These are phyloP conservation scores for Leptinotarsa juncta DNA, from an alignment of 2,888 invertebrate species.

Conservation along the genomic window DNA sequence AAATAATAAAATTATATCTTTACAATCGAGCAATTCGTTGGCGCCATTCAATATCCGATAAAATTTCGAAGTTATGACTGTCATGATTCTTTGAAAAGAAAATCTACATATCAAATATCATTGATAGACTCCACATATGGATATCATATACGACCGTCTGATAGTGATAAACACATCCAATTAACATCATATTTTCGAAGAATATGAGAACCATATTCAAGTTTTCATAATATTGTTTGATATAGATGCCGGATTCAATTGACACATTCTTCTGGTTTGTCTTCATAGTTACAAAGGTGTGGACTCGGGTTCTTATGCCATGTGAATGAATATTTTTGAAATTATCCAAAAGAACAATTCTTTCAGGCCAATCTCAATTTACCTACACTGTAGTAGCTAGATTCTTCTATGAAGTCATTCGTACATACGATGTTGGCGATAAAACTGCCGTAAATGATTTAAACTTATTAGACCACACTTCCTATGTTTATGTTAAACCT, in stretches of 20 bases:
- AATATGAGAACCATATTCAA: neutral
- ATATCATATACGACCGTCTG: neutral
- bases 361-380: no score
- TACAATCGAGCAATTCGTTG: conserved; percentile 21
- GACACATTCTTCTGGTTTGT: neutral
- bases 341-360: no score
- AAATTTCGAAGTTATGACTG: conserved; percentile 13
- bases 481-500: no score
- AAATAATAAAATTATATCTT: conserved; percentile 24
- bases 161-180: conserved; percentile 8
- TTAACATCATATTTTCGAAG: neutral
- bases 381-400: no score
- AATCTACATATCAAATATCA: conserved; percentile 14
- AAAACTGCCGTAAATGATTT: no score
- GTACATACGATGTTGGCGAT: no score
- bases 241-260: neutral
- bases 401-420: no score
- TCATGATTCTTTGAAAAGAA: conserved; percentile 10
- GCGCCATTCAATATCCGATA: conserved; percentile 20
- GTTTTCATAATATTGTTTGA: neutral
- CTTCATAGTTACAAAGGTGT: no score
- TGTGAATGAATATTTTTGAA: no score
- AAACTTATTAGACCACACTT: no score
- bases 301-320: no score
- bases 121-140: conserved; percentile 11